Conservation (phyloP, 2,797 vertebrate species). For the Pogonophryne albipinna region DNA sequence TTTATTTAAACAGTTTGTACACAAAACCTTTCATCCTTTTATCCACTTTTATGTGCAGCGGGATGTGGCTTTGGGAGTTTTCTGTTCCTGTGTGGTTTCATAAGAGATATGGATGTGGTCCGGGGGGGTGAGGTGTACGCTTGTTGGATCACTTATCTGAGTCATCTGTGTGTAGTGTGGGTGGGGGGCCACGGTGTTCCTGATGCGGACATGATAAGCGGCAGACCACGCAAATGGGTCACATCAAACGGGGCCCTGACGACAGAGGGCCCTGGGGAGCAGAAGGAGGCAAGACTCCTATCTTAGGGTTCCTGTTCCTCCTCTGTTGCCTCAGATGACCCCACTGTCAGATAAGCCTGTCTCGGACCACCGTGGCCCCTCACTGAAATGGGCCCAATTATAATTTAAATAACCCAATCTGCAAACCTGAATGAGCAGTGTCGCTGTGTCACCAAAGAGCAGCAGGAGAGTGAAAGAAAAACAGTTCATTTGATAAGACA, state of each 20-base stretch:
- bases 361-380: slow-evolving; percentile 24
- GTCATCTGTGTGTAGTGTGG: slow-evolving; percentile 79
- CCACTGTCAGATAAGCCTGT: slow-evolving; percentile 65
- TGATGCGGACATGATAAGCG: slow-evolving; percentile 79
- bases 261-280: slow-evolving; percentile 76
- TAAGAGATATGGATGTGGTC: slow-evolving; percentile 72
- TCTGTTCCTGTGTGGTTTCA: slow-evolving; percentile 77
- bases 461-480: slow-evolving; percentile 49
- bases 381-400: slow-evolving; percentile 63
- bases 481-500: slow-evolving; percentile 56
- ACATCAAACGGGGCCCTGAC: slow-evolving; percentile 75
- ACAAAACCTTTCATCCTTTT: slow-evolving; percentile 88
- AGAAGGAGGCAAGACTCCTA: slow-evolving; percentile 72
- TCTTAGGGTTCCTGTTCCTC: slow-evolving; percentile 79
- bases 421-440: slow-evolving; percentile 54
- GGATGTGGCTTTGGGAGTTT: slow-evolving; percentile 81
- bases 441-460: slow-evolving; percentile 50
- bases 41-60: slow-evolving; percentile 84
- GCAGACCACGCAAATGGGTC: slow-evolving; percentile 79
- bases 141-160: slow-evolving; percentile 76
- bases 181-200: slow-evolving; percentile 77
- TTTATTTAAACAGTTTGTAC: slow-evolving; percentile 89
- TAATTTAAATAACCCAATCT: slow-evolving; percentile 61
- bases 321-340: slow-evolving; percentile 76
- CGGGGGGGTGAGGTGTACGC: slow-evolving; percentile 62